Evolutionary conservation across 2,113 vertebrate genomes (phyloP).

Genomic region (Eurystomus gularis): DNA sequence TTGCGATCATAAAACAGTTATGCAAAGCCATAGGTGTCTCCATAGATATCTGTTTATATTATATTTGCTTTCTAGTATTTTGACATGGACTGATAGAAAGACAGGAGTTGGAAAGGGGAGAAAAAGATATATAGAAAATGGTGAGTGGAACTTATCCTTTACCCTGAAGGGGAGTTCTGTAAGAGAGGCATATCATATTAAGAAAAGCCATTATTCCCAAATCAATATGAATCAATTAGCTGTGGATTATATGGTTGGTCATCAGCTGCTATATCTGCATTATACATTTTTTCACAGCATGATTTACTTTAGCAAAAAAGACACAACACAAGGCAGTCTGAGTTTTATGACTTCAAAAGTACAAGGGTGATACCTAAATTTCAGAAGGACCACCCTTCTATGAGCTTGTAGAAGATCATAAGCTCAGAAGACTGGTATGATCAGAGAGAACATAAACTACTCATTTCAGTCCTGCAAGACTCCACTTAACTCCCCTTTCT

Average conservation of each 20-base stretch:
- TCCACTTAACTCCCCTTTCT: background rate
- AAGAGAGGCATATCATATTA: background rate
- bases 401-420: background rate
- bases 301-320: background rate
- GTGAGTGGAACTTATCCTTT: background rate
- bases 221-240: background rate
- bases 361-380: background rate
- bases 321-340: background rate
- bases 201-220: background rate
- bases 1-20: background rate
- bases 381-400: background rate
- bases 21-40: background rate
- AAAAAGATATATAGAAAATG: background rate
- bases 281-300: background rate
- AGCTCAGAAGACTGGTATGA: background rate
- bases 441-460: background rate
- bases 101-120: background rate
- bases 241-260: background rate
- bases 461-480: background rate
- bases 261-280: background rate
- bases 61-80: background rate
- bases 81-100: background rate
- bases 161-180: background rate
- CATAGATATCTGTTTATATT: background rate
- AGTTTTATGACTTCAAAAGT: background rate